Evolutionary conservation across 2,888 invertebrate species (phyloP).

Genomic region (Chirona hameri): DNA sequence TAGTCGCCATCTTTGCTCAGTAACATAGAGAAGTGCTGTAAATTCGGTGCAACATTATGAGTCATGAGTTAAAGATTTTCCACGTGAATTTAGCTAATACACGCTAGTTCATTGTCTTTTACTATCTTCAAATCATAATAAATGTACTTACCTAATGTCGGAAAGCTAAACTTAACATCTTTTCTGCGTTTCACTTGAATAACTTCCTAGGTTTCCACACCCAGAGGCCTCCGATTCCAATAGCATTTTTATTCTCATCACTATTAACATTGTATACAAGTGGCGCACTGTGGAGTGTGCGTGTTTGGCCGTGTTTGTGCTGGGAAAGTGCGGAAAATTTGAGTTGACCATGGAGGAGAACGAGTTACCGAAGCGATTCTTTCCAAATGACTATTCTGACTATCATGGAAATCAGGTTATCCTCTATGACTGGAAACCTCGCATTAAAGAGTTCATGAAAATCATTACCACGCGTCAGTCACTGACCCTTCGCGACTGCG

Average conservation of each 20-base stretch:
- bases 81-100: not conserved
- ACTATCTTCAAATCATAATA: not conserved
- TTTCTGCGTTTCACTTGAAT: not conserved
- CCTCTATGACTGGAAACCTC: slow-evolving; percentile 25
- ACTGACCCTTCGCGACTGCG: slow-evolving; percentile 46
- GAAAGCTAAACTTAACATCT: not conserved
- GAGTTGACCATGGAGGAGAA: not conserved
- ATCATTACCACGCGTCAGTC: slow-evolving; percentile 44
- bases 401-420: slow-evolving; percentile 8
- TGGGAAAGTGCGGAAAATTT: too few relatives aligned
- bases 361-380: slow-evolving; percentile 30
- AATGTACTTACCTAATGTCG: not conserved
- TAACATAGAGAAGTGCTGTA: not conserved
- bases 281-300: not conserved
- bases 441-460: slow-evolving; percentile 35
- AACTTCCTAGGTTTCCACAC: not conserved
- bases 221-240: not conserved
- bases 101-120: not conserved
- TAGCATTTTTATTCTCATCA: not conserved
- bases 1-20: not conserved
- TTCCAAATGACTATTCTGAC: slow-evolving; percentile 49
- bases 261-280: not conserved
- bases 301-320: not conserved
- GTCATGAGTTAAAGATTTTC: not conserved
- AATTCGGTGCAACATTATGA: not conserved